Conservation (phyloP, 30 jellyfish, hydroid and myxozoan species). For the Aurelia aurita region DNA sequence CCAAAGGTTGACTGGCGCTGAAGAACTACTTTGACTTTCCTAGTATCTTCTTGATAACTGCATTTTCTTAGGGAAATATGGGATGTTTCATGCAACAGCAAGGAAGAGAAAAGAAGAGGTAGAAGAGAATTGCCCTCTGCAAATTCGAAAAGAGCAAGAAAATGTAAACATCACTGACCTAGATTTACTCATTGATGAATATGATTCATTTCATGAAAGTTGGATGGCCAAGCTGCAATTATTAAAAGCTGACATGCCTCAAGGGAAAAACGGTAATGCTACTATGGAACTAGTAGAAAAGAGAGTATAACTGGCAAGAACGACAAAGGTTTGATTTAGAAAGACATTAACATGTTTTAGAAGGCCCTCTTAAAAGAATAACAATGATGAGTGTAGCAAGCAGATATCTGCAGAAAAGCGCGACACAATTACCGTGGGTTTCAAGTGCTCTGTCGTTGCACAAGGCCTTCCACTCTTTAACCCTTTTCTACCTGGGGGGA, state of each 20-base stretch:
- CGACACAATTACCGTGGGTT: no score
- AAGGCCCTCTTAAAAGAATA: no score
- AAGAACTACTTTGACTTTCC: no score
- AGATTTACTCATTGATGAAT: constrained; percentile 73
- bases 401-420: no score
- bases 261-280: constrained; percentile 38
- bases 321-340: no score
- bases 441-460: no score
- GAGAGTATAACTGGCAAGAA: neutral
- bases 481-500: no score
- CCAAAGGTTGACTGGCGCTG: no score
- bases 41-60: no score
- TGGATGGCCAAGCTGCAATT: constrained; percentile 72
- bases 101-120: constrained; percentile 26
- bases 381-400: no score
- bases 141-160: constrained; percentile 7
- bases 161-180: constrained; percentile 23
- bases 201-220: constrained; percentile 74
- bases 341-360: no score
- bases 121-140: constrained; percentile 7
- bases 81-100: constrained; percentile 67
- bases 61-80: constrained; percentile 42
- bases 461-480: no score
- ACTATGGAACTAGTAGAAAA: constrained; percentile 28
- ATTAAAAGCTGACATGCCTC: constrained; percentile 18